Base-by-base conservation (phyloP, 2,888 invertebrate species). In the Ophioninae sp. region DNA sequence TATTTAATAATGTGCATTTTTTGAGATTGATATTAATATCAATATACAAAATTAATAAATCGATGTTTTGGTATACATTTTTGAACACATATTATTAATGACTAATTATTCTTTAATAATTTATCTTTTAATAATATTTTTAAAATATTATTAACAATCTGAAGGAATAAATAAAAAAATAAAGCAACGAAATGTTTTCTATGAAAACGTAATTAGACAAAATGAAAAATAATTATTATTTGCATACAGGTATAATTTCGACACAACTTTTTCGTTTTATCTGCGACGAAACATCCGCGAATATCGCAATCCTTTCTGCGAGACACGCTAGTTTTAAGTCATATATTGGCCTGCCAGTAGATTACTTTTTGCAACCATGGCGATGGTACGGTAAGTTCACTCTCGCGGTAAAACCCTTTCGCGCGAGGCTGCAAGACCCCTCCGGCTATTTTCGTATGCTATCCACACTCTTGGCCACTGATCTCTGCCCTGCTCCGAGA, bases 311-410 rank as follows among this genome's bases (percentile, higher is more conserved):
- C 20, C 50, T 67, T 62, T 20, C 8, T 7, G 70, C 57, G 7
- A 50, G 61, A 44, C 59, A 21, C 56, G 37, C 57, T 50, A n/a
- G 69, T 74, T 61, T 67, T 50, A n/a, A 50, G 72, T 39, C 72
- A 67, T 79, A 77, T 68, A 70, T 70, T 39, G 69, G 84, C 62
- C 70, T 76, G 64, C 85, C 77, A 5, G 80, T 77, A 86, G 85
- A 85, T 84, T 83, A 82, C 85, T 85, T 81, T 86, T 82, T 82
- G 85, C 82, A 82, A 85, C 80, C 80, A 44, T 10, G 70, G 78
- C 69, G 72, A 82, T 75, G 82, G 44, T 50, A 50, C 21, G 56
- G 37, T 21, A 13, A 75, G 56, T 39, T 23, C 6, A n/a, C 37
- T n/a, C 75, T 68, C 75, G 72, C 65, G 74, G 70, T 75, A 75